Percentiles rank a stretch among this genome's conserved stretches.
Conservation (phyloP, 2,797 vertebrate species). For the Paedocypris micromegethes region DNA sequence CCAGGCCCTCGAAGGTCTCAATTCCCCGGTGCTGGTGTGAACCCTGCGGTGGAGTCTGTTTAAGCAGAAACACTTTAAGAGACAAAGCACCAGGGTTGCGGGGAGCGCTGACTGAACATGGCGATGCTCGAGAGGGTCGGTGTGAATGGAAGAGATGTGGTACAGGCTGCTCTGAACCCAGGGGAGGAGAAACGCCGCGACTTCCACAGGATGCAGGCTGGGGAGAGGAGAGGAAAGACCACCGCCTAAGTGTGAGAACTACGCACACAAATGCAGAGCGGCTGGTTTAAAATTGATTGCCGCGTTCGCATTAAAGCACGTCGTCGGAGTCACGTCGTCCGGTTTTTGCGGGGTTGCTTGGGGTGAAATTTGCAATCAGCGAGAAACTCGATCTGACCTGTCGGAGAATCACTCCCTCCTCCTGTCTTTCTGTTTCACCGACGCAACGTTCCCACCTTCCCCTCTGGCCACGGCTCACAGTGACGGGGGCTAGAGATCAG, state of each 20-base stretch:
- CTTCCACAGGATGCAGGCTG: constrained; percentile 37
- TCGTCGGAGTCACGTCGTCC: neutral
- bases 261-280: constrained; percentile 11
- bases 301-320: neutral
- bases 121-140: constrained; percentile 2
- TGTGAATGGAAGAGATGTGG: constrained; percentile 4
- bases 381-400: constrained; percentile 59
- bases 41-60: constrained; percentile 26
- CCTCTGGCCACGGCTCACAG: constrained; percentile 38
- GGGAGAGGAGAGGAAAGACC: constrained; percentile 26
- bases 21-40: constrained; percentile 39
- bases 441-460: constrained; percentile 42
- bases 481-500: constrained; percentile 44
- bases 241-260: constrained; percentile 34
- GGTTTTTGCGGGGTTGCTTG: constrained; percentile 11
- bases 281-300: neutral
- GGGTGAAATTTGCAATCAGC: constrained; percentile 52
- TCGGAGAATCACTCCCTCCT: constrained; percentile 40
- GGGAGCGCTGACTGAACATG: constrained; percentile 3
- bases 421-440: constrained; percentile 25
- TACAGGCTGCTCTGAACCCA: neutral
- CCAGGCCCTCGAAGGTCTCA: constrained; percentile 24
- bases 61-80: constrained; percentile 43
- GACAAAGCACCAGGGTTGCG: constrained; percentile 14
- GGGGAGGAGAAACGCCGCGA: constrained; percentile 22